phyloP scores from a whole-genome alignment of 2,113 vertebrate genomes.

The Fregetta grallaria region DNA sequence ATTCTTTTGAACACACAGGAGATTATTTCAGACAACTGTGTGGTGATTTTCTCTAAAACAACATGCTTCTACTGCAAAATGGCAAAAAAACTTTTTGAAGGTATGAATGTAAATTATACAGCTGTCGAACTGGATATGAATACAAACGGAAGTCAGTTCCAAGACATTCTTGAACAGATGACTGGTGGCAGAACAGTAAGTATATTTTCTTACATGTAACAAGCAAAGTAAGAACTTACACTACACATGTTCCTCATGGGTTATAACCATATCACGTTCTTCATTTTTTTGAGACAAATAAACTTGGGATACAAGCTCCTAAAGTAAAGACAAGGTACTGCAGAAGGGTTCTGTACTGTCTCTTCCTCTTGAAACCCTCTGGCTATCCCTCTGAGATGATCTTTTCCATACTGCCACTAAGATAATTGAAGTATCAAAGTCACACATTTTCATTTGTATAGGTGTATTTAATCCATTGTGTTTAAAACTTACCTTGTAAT shows the following conservation, averaged over 20 bases:
- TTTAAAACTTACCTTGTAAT: not conserved
- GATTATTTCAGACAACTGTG: constrained; percentile 86
- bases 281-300: not conserved
- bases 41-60: constrained; percentile 97
- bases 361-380: not conserved
- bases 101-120: constrained; percentile 85
- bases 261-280: not conserved
- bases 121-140: constrained; percentile 87
- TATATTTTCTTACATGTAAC: not conserved
- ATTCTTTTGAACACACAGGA: constrained; percentile 73
- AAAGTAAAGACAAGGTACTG: not conserved
- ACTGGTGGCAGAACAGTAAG: constrained; percentile 90
- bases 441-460: not conserved
- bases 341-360: not conserved
- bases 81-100: constrained; percentile 90
- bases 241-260: not conserved
- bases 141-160: constrained; percentile 83
- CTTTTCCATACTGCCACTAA: not conserved
- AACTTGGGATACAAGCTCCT: not conserved
- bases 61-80: constrained; percentile 90
- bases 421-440: not conserved
- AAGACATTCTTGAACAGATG: constrained; percentile 85
- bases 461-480: not conserved
- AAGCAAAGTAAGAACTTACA: not conserved
- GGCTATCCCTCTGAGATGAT: not conserved